Conservation (phyloP, 1,140 invertebrate species). For the Gyrodactylus salaris region DNA sequence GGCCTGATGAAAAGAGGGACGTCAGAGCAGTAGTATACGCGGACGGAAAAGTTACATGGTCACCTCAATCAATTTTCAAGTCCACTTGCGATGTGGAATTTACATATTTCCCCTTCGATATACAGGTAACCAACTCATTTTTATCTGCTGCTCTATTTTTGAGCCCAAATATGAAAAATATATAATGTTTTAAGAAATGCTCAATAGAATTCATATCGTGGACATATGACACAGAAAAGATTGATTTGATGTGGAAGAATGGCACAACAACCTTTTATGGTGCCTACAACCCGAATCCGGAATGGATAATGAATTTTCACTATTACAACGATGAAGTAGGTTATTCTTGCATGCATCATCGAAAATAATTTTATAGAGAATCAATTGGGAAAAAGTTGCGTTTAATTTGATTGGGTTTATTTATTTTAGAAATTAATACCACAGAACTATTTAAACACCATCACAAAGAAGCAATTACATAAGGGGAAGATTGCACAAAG, state of each 20-base stretch:
- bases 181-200: not conserved
- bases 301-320: not conserved
- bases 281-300: not conserved
- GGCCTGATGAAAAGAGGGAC: conserved; percentile 23
- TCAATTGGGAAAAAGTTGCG: too few species aligned
- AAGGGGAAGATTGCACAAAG: not conserved
- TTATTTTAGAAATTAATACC: not conserved
- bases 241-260: not conserved
- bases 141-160: too few species aligned
- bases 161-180: not conserved
- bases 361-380: too few species aligned
- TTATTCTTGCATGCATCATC: too few species aligned
- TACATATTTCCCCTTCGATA: conserved; percentile 32
- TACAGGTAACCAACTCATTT: conserved; percentile 18
- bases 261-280: not conserved
- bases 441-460: not conserved
- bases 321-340: too few species aligned
- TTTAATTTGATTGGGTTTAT: too few species aligned
- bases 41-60: conserved; percentile 30
- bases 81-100: conserved; percentile 32
- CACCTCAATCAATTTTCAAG: conserved; percentile 30
- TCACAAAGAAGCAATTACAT: not conserved
- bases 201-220: conserved; percentile 3
- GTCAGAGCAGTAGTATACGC: conserved; percentile 27
- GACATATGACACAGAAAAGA: conserved; percentile 5